phyloP scores from a whole-genome alignment of 2,888 invertebrate species.

The Lagria hirta region DNA sequence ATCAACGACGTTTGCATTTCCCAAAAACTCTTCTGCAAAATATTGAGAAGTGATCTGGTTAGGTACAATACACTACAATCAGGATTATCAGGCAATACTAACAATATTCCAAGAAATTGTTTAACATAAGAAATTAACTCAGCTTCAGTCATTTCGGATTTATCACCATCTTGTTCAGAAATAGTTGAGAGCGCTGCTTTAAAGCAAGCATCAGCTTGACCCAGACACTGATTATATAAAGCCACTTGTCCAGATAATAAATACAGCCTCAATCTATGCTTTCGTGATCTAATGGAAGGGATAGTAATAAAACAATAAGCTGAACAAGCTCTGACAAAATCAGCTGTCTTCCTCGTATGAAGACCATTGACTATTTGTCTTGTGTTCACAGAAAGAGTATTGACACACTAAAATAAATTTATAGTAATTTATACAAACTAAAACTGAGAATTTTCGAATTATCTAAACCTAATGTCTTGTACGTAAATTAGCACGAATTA shows the following conservation, averaged over 20 bases:
- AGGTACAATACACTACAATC: slow-evolving; percentile 85
- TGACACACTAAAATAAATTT: slow-evolving; percentile 68
- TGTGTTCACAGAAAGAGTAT: slow-evolving; percentile 72
- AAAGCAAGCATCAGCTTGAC: slow-evolving; percentile 94
- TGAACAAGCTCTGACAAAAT: slow-evolving; percentile 90
- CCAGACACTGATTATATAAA: slow-evolving; percentile 83
- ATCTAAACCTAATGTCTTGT: too few species aligned
- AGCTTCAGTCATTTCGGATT: slow-evolving; percentile 69
- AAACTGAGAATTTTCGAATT: too few species aligned
- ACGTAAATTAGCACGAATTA: too few species aligned
- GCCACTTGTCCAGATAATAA: slow-evolving; percentile 87
- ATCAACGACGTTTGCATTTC: slow-evolving; percentile 68
- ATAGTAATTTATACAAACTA: too few species aligned
- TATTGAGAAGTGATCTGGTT: slow-evolving; percentile 77
- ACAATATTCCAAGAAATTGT: slow-evolving; percentile 78
- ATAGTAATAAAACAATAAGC: slow-evolving; percentile 96
- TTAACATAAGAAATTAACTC: slow-evolving; percentile 71
- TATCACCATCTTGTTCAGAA: slow-evolving; percentile 76
- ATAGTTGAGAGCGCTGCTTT: slow-evolving; percentile 83
- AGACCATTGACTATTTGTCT: slow-evolving; percentile 69
- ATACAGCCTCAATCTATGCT: slow-evolving; percentile 80
- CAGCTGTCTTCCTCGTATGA: slow-evolving; percentile 77
- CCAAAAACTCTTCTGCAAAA: slow-evolving; percentile 74
- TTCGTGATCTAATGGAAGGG: slow-evolving; percentile 86
- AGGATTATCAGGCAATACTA: slow-evolving; percentile 87